phyloP scores from a whole-genome alignment of 1,140 invertebrate genomes.

The Sitophilus oryzae region DNA sequence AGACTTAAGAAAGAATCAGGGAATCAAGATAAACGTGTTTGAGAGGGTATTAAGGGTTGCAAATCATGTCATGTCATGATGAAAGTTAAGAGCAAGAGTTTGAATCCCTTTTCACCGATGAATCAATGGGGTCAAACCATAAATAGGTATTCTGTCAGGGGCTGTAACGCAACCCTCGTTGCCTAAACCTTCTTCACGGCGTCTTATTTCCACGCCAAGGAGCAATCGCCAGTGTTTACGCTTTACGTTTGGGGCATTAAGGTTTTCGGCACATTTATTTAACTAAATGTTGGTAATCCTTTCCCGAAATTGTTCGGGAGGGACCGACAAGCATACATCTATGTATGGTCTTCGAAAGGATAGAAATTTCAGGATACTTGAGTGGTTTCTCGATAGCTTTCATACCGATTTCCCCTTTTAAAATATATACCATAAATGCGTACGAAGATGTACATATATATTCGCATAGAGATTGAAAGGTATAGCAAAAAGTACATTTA shows the following conservation, averaged over 20 bases:
- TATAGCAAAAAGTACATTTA: no score
- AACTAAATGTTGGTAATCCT: constrained; percentile 32
- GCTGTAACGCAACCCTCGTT: constrained; percentile 21
- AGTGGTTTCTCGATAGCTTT: constrained; percentile 15
- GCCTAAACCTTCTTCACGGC: constrained; percentile 25
- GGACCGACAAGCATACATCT: constrained; percentile 16
- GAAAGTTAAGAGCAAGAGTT: constrained; percentile 22
- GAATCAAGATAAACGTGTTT: constrained; percentile 3
- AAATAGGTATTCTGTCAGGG: constrained; percentile 37
- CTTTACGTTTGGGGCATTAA: constrained; percentile 28
- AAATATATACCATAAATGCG: no score
- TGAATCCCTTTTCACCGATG: constrained; percentile 32
- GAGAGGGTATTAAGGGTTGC: constrained; percentile 13
- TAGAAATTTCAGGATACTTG: constrained; percentile 17
- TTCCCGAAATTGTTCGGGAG: constrained; percentile 25
- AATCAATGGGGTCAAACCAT: constrained; percentile 36
- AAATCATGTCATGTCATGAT: constrained; percentile 27
- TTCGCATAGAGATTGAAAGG: no score
- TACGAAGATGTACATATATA: no score
- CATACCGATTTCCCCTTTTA: constrained; percentile 7
- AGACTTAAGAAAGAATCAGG: no score
- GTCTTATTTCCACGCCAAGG: constrained; percentile 32
- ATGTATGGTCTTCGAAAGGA: constrained; percentile 13
- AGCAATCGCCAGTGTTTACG: constrained; percentile 31
- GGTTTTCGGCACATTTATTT: constrained; percentile 33